phyloP scores from a whole-genome alignment of 2,113 vertebrate genomes.

The Brachyistius frenatus region DNA sequence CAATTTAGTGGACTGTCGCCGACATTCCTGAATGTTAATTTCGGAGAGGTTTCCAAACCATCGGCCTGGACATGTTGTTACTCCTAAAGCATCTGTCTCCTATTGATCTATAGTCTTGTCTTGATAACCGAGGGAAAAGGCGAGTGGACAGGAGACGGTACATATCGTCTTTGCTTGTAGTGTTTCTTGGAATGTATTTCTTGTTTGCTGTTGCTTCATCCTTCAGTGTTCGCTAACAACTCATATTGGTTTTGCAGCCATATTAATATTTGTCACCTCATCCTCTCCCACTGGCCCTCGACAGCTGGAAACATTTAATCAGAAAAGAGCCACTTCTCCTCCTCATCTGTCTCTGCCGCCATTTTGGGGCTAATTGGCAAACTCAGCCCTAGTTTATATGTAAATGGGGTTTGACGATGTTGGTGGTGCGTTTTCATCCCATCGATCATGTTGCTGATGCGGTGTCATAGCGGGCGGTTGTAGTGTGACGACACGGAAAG shows the following conservation, averaged over 20 bases:
- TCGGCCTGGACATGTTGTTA: too few species aligned
- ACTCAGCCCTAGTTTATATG: conserved; percentile 70
- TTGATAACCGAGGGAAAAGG: background rate
- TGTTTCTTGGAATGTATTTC: conserved; percentile 6
- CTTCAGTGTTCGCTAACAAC: background rate
- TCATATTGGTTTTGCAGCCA: conserved; percentile 1
- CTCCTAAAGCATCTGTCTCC: conserved; percentile 8
- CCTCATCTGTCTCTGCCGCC: conserved; percentile 38
- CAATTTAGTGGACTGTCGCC: too few species aligned
- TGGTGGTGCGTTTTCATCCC: conserved; percentile 31
- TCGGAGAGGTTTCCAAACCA: too few species aligned
- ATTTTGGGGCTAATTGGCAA: conserved; percentile 63
- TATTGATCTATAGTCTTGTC: background rate
- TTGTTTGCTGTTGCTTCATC: background rate
- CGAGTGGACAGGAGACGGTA: background rate
- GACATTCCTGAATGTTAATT: too few species aligned
- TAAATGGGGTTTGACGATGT: conserved; percentile 56
- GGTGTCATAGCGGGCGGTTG: conserved; percentile 30
- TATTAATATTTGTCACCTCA: conserved; percentile 38
- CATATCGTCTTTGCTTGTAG: background rate
- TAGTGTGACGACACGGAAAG: background rate
- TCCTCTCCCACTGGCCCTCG: conserved; percentile 16
- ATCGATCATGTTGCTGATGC: conserved; percentile 52
- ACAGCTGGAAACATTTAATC: conserved; percentile 48
- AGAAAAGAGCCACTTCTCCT: conserved; percentile 22